phyloP scores from a whole-genome alignment of 2,113 vertebrate species.

The Coptodon bakossiorum region DNA sequence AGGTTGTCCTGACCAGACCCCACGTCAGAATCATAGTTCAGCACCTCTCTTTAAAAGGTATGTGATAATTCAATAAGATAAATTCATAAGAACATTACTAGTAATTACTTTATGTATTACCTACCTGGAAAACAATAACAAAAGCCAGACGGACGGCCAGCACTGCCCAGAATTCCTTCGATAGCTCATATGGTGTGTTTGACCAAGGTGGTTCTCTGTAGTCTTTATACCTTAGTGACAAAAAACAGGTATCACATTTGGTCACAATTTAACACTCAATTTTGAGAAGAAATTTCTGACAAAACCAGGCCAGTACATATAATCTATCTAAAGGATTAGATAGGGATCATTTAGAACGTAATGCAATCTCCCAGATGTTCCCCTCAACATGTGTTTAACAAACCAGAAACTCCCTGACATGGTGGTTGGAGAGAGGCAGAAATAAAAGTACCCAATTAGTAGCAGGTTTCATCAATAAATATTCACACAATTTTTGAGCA shows the following conservation, averaged over 20 bases:
- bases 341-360: neutral
- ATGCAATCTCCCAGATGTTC: neutral
- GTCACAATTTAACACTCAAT: neutral
- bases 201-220: slow-evolving; percentile 96
- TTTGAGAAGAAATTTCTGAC: neutral
- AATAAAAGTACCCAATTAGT: too few species aligned
- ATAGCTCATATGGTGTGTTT: slow-evolving; percentile 84
- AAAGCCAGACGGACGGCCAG: slow-evolving; percentile 91
- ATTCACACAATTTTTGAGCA: too few species aligned
- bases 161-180: slow-evolving; percentile 96
- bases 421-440: too few species aligned
- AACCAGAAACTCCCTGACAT: neutral
- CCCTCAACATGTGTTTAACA: neutral
- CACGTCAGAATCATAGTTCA: neutral
- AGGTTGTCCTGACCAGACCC: neutral
- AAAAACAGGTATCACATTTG: neutral
- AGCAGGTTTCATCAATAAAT: too few species aligned
- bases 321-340: neutral
- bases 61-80: neutral
- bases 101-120: neutral
- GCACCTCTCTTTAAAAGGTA: neutral
- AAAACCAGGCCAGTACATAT: neutral
- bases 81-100: neutral
- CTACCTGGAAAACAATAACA: slow-evolving; percentile 96
- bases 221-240: slow-evolving; percentile 86